Evolutionary conservation across 2,113 vertebrate genomes (phyloP).

Genomic region (Aspiorhynchus laticeps): DNA sequence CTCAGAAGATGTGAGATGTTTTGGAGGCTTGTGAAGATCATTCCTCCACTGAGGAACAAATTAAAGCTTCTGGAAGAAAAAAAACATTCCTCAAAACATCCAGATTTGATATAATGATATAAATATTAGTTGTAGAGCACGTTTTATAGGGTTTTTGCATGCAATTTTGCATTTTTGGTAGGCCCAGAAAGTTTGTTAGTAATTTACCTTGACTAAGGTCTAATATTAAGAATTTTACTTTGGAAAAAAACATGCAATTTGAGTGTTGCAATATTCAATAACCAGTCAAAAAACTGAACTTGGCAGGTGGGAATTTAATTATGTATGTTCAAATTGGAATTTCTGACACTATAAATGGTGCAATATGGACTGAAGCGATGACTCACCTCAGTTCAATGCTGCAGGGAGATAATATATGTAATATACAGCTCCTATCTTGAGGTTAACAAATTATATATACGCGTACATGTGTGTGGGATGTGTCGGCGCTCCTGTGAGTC

Average conservation of each 20-base stretch:
- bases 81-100: too few species aligned
- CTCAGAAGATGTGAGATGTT: too few species aligned
- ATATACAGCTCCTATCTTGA: not conserved
- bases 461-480: not conserved
- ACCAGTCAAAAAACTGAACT: not conserved
- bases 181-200: not conserved
- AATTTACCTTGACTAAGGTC: not conserved
- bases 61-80: too few species aligned
- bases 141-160: not conserved
- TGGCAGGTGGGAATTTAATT: slow-evolving; percentile 24
- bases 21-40: too few species aligned
- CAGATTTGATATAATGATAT: too few species aligned
- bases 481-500: not conserved
- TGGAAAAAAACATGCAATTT: not conserved
- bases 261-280: slow-evolving; percentile 12
- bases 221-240: not conserved
- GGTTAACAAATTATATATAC: slow-evolving; percentile 12
- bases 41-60: too few species aligned
- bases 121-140: too few species aligned
- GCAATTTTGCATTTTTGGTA: not conserved
- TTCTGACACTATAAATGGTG: slow-evolving; percentile 4
- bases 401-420: slow-evolving; percentile 13
- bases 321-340: slow-evolving; percentile 19
- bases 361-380: slow-evolving; percentile 13
- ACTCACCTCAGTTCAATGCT: not conserved